Evolutionary conservation across 2,797 vertebrate species (phyloP), one percentile per base, ranked within the genome.

Genomic region (Siniperca scherzeri): DNA sequence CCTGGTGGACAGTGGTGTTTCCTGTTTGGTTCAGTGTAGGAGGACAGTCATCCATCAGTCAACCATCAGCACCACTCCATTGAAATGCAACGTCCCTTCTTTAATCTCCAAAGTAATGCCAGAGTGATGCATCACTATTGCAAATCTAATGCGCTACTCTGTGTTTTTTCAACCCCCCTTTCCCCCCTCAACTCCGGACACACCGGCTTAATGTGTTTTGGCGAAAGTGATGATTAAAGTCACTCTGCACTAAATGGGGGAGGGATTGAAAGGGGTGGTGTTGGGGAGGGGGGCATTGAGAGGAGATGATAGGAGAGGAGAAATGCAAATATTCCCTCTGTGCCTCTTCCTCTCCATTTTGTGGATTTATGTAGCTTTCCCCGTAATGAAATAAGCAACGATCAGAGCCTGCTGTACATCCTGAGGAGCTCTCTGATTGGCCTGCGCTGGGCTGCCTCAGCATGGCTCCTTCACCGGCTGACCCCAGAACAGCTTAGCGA

Each of bases 181-280:
- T 66, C 81, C 14, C 85, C 77, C 74, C 80, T 88, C 90, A 88
- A 88, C 93, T 92, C 92, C 74, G 92, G 94, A 95, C 95, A 95
- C 91, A 92, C 91, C 52, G 89, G 90, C 93, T 95, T 96, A 95
- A 96, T 96, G 94, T 95, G 94, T 95, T 96, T 95, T 95, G 94
- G 94, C 91, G 84, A 95, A 94, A 95, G 94, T 95, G 94, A 96
- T 96, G 95, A 96, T 96, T 95, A 94, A 96, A 96, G 92, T 96
- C 94, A 95, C 93, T 95, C 92, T 89, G 87, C 89, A 86, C 94
- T 94, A 94, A 95, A 93, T 89, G 84, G 87, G 86, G 88, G 88
- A 89, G 91, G 90, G 91, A 91, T 91, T 85, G 87, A 90, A 87
- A 85, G 56, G 80, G 87, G 83, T 76, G 66, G 79, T 77, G 83